These are phyloP conservation scores for Rutpela maculata DNA, from an alignment of 2,888 invertebrate genomes.

Conservation along the genomic window DNA sequence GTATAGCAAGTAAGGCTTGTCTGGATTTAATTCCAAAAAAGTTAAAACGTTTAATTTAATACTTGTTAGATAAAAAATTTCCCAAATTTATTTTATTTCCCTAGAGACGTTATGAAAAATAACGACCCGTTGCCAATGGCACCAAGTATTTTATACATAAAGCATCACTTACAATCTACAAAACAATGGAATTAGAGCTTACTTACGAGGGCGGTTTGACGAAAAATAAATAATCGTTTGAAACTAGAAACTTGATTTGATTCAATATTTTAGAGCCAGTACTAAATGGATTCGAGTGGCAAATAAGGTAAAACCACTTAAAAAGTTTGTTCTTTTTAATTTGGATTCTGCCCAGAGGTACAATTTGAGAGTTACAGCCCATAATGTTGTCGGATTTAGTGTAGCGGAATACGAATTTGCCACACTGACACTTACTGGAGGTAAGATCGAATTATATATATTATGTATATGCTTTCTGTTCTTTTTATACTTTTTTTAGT, in stretches of 20 bases:
- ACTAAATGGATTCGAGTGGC: slow-evolving; percentile 96
- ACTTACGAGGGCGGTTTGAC: too few species aligned
- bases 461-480: slow-evolving; percentile 42
- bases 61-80: too few species aligned
- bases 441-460: slow-evolving; percentile 76
- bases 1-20: too few species aligned
- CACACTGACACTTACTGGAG: slow-evolving; percentile 94
- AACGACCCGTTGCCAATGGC: too few species aligned
- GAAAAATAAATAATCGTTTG: neutral
- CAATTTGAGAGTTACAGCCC: slow-evolving; percentile 91
- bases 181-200: too few species aligned
- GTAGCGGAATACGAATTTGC: slow-evolving; percentile 97
- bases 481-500: slow-evolving; percentile 37
- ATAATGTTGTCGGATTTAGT: slow-evolving; percentile 96
- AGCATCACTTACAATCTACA: too few species aligned
- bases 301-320: slow-evolving; percentile 93
- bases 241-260: neutral
- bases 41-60: too few species aligned
- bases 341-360: slow-evolving; percentile 96
- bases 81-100: too few species aligned
- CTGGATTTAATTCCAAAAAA: too few species aligned
- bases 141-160: too few species aligned
- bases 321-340: slow-evolving; percentile 93
- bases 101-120: too few species aligned
- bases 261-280: slow-evolving; percentile 78